Base-by-base conservation (phyloP, 2,113 vertebrate species). In the Corythaeola cristata region DNA sequence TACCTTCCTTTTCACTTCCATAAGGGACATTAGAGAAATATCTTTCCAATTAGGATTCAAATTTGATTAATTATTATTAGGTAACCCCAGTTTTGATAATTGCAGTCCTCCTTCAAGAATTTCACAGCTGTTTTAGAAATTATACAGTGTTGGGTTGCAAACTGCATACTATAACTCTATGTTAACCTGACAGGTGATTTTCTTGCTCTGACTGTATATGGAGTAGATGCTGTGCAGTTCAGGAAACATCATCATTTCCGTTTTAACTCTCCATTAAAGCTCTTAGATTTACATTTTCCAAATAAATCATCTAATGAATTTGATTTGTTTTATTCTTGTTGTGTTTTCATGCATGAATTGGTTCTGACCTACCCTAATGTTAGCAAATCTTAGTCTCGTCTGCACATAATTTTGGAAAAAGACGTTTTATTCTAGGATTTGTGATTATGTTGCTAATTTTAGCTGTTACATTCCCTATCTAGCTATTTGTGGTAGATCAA, bases 11-110 rank as follows among this genome's bases (percentile, higher is more conserved):
- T 85, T 50, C 30, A 27, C 10, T 91, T 85, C 67, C 15, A 26
- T 45, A 62, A 78, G 27, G 32, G 35, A 66, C 49, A 39, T 49
- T 63, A 85, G 85, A 20, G 45, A 95, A 90, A 88, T 78, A 33
- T 4, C 12, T 92, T 92, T 95, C 28, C n/a, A 84, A 66, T 79
- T 88, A 85, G 26, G 41, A 90, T 62, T 85, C 4, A 66, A 67
- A 85, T 88, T 69, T 85, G n/a, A 85, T 95, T 95, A 89, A 89
- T 53, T 79, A 62, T 59, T 92, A 50, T 74, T 88, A n/a, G 18
- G 32, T 95, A 93, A 92, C 85, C 53, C 59, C 10, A 55, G 12
- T 81, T 82, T 28, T 3, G 8, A 71, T 83, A 85, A 96, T 49
- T 79, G 7, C 63, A 52, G 89, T 93, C 44, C n/a, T 91, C 50